Evolutionary conservation across 2,113 vertebrate species (phyloP), one percentile per base, ranked within the genome.

Genomic region (Pteropus alecto): DNA sequence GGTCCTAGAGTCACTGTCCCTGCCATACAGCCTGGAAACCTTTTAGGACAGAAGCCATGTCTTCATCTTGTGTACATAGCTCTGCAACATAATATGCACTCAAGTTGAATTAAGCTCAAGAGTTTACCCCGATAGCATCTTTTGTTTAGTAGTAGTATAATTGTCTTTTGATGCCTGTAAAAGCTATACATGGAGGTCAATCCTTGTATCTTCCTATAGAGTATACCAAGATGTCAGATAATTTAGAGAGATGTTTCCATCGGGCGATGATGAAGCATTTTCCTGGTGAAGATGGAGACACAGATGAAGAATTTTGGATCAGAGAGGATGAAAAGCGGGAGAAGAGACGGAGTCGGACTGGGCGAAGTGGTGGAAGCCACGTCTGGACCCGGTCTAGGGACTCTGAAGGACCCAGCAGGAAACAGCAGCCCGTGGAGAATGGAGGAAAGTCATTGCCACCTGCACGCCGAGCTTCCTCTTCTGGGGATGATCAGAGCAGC

Each of bases 161-260:
- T 48, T 85, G 4, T 85, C 51, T 92, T 94, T 71, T 89, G 24
- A 79, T 11, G 14, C 8, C 54, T 92, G 0, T 60, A 30, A 67
- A 87, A 65, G 15, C 41, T 85, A 0, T 61, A 46, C 22, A 33
- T 76, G 6, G 11, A 81, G 15, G 30, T 65, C 15, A 93, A 4
- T 92, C 74, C 56, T 91, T 74, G 5, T 84, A 43, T 97, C 41
- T 96, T 78, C 91, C 63, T 60, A 33, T 98, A 99, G 99, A 99
- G 48, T 99, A 99, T 97, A 99, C 99, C 13, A 99, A 99, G 98
- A 99, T 99, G 99, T 99, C 99, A 0, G 99, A 99, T 96, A 99
- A 99, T 89, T 98, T 99, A 65, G 99, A 99, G 82, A 98, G 99
- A 38, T 99, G 99, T 98, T 99, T 99, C 95, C 99, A 99, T 98